phyloP scores from a whole-genome alignment of 2,797 vertebrate species.

The Enteromius unitaeniatus region DNA sequence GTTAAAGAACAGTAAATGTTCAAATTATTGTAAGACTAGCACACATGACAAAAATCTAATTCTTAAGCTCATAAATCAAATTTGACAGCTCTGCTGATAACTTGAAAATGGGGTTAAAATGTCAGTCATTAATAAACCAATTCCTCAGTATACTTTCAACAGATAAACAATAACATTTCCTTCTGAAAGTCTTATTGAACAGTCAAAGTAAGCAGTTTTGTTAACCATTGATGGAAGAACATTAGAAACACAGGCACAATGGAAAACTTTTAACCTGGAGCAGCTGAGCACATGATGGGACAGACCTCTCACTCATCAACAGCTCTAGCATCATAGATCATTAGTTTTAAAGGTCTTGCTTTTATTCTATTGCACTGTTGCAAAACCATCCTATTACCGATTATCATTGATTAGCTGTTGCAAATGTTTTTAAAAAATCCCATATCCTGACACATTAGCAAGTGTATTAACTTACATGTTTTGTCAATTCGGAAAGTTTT shows the following conservation, averaged over 20 bases:
- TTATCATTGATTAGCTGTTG: neutral
- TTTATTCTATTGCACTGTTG: neutral
- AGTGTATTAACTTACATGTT: neutral
- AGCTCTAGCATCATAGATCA: neutral
- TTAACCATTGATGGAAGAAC: slow-evolving; percentile 63
- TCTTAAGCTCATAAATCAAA: neutral
- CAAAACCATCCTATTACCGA: neutral
- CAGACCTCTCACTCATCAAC: slow-evolving; percentile 22
- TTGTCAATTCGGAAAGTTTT: neutral
- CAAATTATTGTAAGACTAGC: neutral
- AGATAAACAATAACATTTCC: slow-evolving; percentile 7
- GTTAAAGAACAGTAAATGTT: too few species aligned
- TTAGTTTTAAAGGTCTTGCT: neutral
- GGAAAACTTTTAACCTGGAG: slow-evolving; percentile 52
- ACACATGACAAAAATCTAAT: neutral
- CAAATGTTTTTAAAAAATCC: neutral
- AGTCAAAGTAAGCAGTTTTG: slow-evolving; percentile 38
- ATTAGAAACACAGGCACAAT: slow-evolving; percentile 4
- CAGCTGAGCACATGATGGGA: slow-evolving; percentile 40
- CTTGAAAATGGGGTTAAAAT: slow-evolving; percentile 17
- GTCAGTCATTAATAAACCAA: slow-evolving; percentile 32
- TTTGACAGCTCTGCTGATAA: slow-evolving; percentile 7
- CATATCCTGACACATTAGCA: neutral
- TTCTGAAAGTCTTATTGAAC: slow-evolving; percentile 54
- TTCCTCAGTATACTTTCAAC: neutral